These are phyloP conservation scores for Machimus atricapillus DNA, from an alignment of 2,888 invertebrate genomes.

Conservation along the genomic window DNA sequence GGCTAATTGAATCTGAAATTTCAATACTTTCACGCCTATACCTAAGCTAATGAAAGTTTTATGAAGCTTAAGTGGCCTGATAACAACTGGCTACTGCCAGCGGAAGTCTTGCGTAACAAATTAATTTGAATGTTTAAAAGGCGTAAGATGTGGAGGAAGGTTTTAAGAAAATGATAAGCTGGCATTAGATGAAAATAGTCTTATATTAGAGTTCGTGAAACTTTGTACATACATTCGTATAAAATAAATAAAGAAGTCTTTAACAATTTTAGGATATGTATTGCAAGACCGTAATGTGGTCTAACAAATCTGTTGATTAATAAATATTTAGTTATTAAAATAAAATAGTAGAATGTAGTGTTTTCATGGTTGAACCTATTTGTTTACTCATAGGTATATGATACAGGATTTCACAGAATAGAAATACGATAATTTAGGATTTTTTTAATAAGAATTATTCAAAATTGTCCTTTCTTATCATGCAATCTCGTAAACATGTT, in stretches of 20 bases:
- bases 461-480: too few species aligned
- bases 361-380: too few species aligned
- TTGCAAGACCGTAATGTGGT: too few species aligned
- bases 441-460: too few species aligned
- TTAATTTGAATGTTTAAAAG: not conserved
- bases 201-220: not conserved
- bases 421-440: too few species aligned
- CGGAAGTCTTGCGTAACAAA: not conserved
- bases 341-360: too few species aligned
- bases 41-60: not conserved
- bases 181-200: not conserved
- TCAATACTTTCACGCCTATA: not conserved
- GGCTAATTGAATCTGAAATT: not conserved
- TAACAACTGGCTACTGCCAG: not conserved
- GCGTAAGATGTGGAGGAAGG: not conserved
- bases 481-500: too few species aligned
- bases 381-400: too few species aligned
- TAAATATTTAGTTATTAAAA: too few species aligned
- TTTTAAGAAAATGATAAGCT: not conserved
- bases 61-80: not conserved
- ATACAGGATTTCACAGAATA: too few species aligned
- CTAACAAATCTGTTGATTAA: too few species aligned
- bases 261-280: too few species aligned
- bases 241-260: not conserved
- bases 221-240: not conserved